These are phyloP conservation scores for Harpegnathos saltator DNA, from an alignment of 1,140 invertebrate species.

Conservation along the genomic window DNA sequence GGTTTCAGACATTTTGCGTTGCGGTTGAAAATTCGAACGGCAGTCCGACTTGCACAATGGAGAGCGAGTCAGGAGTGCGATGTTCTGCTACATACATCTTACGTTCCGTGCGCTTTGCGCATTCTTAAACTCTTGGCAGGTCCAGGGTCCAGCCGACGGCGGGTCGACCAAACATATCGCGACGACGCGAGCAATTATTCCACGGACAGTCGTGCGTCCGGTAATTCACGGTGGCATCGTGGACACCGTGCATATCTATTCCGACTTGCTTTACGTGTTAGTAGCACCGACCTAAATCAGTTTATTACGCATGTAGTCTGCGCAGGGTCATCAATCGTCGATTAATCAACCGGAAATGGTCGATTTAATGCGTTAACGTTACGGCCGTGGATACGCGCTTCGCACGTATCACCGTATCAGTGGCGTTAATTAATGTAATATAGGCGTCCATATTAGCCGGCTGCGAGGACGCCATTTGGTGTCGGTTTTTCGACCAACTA, in stretches of 20 bases:
- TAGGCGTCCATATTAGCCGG: constrained; percentile 43
- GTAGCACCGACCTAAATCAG: constrained; percentile 55
- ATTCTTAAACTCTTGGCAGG: not conserved
- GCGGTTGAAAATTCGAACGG: too few relatives aligned
- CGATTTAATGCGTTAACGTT: constrained; percentile 77
- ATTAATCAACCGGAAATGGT: constrained; percentile 76
- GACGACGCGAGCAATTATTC: constrained; percentile 53
- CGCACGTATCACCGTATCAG: constrained; percentile 47
- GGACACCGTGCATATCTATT: constrained; percentile 37
- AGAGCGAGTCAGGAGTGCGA: constrained; percentile 34
- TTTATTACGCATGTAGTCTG: constrained; percentile 72
- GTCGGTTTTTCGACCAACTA: constrained; percentile 48
- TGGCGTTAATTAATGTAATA: constrained; percentile 75
- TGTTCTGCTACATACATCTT: not conserved
- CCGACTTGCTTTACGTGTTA: constrained; percentile 51
- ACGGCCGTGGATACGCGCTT: constrained; percentile 66
- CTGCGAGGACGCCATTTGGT: constrained; percentile 5
- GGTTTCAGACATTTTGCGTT: too few relatives aligned
- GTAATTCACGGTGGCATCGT: constrained; percentile 41
- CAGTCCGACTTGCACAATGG: too few relatives aligned
- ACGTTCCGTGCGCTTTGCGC: not conserved
- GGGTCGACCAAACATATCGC: constrained; percentile 38
- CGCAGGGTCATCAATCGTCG: constrained; percentile 75
- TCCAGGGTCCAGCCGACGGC: too few relatives aligned
- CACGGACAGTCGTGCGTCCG: constrained; percentile 17